These are phyloP conservation scores for Coptotermes formosanus DNA, from an alignment of 1,140 invertebrate species.

Conservation along the genomic window DNA sequence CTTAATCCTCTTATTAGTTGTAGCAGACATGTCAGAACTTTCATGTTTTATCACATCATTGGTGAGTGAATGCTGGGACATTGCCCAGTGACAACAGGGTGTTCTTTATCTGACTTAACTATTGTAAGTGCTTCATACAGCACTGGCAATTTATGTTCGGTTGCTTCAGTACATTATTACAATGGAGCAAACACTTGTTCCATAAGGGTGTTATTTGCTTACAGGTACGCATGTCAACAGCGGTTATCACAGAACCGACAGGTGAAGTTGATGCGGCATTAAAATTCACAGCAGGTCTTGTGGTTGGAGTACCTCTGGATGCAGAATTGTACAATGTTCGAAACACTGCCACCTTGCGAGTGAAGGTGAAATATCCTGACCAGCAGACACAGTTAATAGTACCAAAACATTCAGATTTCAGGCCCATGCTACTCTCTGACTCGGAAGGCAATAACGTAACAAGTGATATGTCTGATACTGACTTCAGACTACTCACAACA, in stretches of 20 bases:
- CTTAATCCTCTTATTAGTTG: too few relatives aligned
- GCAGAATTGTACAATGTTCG: constrained; percentile 80
- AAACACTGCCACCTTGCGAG: constrained; percentile 67
- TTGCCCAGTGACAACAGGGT: too few relatives aligned
- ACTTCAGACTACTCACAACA: constrained; percentile 78
- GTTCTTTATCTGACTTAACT: too few relatives aligned
- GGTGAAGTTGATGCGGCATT: constrained; percentile 78
- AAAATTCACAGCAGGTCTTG: constrained; percentile 91
- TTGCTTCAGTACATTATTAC: too few relatives aligned
- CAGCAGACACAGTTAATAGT: constrained; percentile 80
- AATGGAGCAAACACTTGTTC: too few relatives aligned
- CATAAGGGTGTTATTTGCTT: constrained; percentile 32
- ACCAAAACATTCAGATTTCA: constrained; percentile 20
- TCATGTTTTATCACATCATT: too few relatives aligned
- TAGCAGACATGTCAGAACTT: too few relatives aligned
- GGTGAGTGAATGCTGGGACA: too few relatives aligned
- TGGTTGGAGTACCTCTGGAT: constrained; percentile 81
- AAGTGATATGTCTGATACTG: constrained; percentile 45
- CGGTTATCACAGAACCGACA: constrained; percentile 80
- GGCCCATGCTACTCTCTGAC: constrained; percentile 1
- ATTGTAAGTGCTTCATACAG: too few relatives aligned
- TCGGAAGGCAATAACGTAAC: constrained; percentile 34
- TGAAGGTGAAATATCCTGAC: constrained; percentile 90
- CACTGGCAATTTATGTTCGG: too few relatives aligned
- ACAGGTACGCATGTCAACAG: constrained; percentile 73